Percentiles rank a stretch among this genome's conserved stretches.
Evolutionary conservation across 1,140 invertebrate genomes (phyloP).

Genomic region (Bombus difficillimus): DNA sequence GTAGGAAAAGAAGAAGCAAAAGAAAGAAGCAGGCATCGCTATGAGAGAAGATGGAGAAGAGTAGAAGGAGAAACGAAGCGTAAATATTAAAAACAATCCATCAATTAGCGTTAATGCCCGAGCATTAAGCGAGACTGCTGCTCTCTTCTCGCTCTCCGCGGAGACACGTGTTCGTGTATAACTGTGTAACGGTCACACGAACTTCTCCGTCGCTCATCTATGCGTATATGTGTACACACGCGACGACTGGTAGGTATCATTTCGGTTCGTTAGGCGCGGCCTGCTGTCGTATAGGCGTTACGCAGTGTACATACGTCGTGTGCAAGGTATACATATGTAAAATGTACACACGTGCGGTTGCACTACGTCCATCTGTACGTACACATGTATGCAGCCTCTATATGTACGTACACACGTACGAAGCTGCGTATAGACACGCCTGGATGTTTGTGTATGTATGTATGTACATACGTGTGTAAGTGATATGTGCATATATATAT

Average conservation of each 20-base stretch:
- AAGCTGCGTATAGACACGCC: too few species aligned
- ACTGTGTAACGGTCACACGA: not conserved
- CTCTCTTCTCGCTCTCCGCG: constrained; percentile 43
- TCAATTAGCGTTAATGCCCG: constrained; percentile 74
- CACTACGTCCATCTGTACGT: constrained; percentile 21
- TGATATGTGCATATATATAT: too few species aligned
- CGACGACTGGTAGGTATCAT: constrained; percentile 72
- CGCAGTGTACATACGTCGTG: constrained; percentile 57
- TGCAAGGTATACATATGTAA: constrained; percentile 56
- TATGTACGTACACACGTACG: not conserved
- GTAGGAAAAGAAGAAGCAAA: constrained; percentile 21
- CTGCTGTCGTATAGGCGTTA: constrained; percentile 60
- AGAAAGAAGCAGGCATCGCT: not conserved
- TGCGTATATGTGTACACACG: not conserved
- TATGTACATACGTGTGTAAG: not conserved
- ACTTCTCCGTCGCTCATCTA: not conserved
- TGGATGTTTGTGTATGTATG: not conserved
- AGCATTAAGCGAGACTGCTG: constrained; percentile 63
- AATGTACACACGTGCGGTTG: constrained; percentile 50
- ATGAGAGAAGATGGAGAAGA: not conserved
- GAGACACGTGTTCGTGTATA: constrained; percentile 55
- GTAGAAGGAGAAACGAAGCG: constrained; percentile 57
- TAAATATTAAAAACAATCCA: constrained; percentile 76
- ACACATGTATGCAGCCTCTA: not conserved
- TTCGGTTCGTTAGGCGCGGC: constrained; percentile 74